phyloP scores from a whole-genome alignment of 2,113 vertebrate species.

The Dicrurus megarhynchus region DNA sequence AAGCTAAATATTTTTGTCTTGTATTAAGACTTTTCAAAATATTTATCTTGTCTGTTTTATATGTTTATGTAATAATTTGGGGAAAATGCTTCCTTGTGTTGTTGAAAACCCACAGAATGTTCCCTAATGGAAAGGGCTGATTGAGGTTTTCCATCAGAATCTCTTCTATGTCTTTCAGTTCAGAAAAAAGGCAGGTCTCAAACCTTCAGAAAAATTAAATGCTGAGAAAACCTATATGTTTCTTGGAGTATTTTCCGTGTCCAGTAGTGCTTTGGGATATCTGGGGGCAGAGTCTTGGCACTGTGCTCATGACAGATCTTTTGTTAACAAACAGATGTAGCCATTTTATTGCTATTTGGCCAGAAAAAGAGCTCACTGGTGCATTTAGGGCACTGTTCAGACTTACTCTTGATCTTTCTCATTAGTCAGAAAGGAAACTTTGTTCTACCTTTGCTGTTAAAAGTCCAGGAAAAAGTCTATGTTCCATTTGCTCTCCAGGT shows the following conservation, averaged over 20 bases:
- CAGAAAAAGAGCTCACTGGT: background rate
- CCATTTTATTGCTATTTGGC: background rate
- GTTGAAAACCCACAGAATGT: background rate
- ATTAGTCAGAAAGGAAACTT: background rate
- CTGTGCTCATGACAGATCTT: background rate
- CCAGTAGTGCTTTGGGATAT: background rate
- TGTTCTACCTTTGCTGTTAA: background rate
- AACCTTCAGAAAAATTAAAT: background rate
- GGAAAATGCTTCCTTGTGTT: background rate
- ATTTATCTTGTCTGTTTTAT: constrained; percentile 25
- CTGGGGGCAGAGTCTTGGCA: background rate
- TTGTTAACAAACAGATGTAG: background rate
- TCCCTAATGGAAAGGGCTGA: background rate
- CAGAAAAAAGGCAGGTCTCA: background rate
- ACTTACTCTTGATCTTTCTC: background rate
- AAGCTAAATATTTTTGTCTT: background rate
- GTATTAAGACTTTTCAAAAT: background rate
- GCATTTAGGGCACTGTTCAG: background rate
- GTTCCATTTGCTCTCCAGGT: background rate
- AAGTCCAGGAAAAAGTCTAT: background rate
- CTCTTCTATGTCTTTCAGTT: background rate
- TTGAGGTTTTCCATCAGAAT: background rate
- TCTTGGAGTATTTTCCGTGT: background rate
- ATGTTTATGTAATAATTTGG: background rate
- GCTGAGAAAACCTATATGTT: background rate